These are phyloP conservation scores for Cebidichthys violaceus DNA, from an alignment of 2,113 vertebrate species.

Conservation along the genomic window DNA sequence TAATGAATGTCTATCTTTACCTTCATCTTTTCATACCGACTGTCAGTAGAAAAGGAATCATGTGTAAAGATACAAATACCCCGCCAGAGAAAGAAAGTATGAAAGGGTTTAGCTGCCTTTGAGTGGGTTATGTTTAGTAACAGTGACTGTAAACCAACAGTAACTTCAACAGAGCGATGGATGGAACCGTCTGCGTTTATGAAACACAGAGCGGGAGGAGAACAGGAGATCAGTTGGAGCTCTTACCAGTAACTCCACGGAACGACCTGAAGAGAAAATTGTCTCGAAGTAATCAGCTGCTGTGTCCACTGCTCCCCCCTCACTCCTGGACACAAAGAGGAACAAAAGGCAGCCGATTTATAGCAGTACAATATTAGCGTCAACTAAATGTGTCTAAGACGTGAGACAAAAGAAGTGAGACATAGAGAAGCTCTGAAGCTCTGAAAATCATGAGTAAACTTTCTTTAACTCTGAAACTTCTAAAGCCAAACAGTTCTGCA, in stretches of 20 bases:
- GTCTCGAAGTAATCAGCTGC: slow-evolving; percentile 26
- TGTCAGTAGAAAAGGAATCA: background rate
- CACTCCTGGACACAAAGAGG: slow-evolving; percentile 42
- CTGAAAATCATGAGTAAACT: background rate
- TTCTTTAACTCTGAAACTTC: background rate
- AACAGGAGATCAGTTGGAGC: background rate
- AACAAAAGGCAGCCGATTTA: background rate
- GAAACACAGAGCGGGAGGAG: background rate
- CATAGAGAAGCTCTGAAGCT: background rate
- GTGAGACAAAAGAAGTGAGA: background rate
- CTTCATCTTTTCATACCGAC: background rate
- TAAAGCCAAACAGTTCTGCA: background rate
- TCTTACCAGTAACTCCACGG: slow-evolving; percentile 44
- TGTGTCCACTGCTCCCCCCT: background rate
- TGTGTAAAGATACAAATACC: background rate
- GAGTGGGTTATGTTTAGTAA: background rate
- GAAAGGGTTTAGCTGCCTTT: background rate
- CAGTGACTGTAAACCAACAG: background rate
- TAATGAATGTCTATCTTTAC: background rate
- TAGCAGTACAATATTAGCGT: background rate
- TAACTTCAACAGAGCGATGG: background rate
- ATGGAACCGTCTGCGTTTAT: too few relatives aligned
- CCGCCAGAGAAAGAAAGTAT: background rate
- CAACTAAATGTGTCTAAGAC: background rate
- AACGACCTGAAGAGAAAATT: slow-evolving; percentile 1